Evolutionary conservation across 2,113 vertebrate genomes (phyloP), one percentile per base, ranked within the genome.

Genomic region (Prochilodus magdalenae): DNA sequence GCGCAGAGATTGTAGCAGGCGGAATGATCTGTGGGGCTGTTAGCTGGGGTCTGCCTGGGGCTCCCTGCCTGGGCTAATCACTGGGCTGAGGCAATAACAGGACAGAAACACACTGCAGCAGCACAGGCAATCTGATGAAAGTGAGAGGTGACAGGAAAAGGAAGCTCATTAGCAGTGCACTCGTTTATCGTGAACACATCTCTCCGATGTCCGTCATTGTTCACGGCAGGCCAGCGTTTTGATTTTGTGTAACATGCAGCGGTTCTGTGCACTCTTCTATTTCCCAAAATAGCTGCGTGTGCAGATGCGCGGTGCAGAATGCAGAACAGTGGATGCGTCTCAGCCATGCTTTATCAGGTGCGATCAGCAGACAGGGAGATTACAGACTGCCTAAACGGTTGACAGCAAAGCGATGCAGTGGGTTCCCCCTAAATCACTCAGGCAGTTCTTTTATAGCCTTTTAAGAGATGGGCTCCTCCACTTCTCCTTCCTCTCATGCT

Each of bases 41-140:
- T 84, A 76, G 83, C 75, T 49, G 81, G 8, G 63, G 79, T 81
- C 80, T 87, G 87, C 74, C 40, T 69, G 29, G 6, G 22, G 49
- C 67, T 74, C 71, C 44, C 72, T 73, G n/a, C 1, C 33, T 49
- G 79, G 84, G 89, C 86, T 92, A 93, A 92, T 93, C 86, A 92
- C 90, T 87, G 87, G 77, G 87, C 81, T 84, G 81, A 83, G 88
- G 84, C 91, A 92, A 91, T 92, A 90, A 92, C 88, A 89, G 88
- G 83, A 87, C 80, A 63, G 86, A 83, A 83, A 83, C 85, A 44
- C 80, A 73, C 57, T 60, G 84, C 70, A 40, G 83, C 86, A 75
- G 85, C 88, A 88, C 87, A 84, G 76, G 65, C 29, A 22, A 29
- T 51, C 26, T 53, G 66, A 60, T 70, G 51, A 71, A 26, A 24